Evolutionary conservation across 2,797 vertebrate species (phyloP), one percentile per base, ranked within the genome.

Genomic region (Halcyon smyrnensis): DNA sequence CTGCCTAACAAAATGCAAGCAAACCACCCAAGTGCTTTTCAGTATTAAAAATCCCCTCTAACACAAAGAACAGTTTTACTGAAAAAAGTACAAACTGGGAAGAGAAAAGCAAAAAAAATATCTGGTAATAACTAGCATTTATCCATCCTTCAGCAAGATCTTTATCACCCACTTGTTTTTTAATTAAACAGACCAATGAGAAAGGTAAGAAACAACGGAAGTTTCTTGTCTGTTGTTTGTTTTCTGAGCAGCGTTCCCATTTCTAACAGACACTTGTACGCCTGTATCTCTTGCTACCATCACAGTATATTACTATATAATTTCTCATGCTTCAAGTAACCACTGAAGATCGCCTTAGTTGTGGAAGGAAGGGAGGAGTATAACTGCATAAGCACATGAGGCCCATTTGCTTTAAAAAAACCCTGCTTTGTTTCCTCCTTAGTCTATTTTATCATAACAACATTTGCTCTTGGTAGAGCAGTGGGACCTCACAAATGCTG

Each of bases 371-470:
- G 91, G 86, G 93, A 93, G 92, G 86, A 84, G 93, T 95, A 17
- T 84, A 78, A 79, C 39, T 88, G 90, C 64, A 76, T 20, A 90
- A 90, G 93, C 93, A 86, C 75, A 94, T 12, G 24, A 97, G 90
- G 89, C 69, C 87, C 87, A 34, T 85, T 81, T 95, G 94, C 84
- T 97, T 95, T 95, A 37, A 93, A 96, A 96, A 93, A 93, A 77
- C 4, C 37, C 60, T 93, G 88, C 92, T 94, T 93, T 97, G 90
- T 96, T 96, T 97, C 94, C 95, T 97, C 88, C 94, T 95, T 4
- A 64, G 77, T 84, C 90, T 94, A 73, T 84, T 96, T 97, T 95
- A 95, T 93, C 91, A 96, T 57, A 97, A 95, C 87, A 96, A 95
- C 80, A 93, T 90, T 96, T 96, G 94, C 73, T 93, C 85, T 82